Conservation (phyloP, 2,797 vertebrate genomes). For the Smutsia gigantea region DNA sequence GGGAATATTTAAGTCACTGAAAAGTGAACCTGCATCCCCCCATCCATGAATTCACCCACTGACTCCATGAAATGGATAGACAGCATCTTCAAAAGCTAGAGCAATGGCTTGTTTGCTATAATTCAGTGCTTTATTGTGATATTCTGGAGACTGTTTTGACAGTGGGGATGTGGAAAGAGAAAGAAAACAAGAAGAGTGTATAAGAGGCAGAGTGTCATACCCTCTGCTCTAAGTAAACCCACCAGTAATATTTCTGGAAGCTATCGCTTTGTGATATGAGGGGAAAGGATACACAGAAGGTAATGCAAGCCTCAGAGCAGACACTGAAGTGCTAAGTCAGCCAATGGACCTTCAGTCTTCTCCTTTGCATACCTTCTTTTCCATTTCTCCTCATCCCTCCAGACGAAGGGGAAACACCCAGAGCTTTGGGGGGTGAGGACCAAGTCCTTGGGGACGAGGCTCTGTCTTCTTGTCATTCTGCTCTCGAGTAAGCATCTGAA, state of each 20-base stretch:
- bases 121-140: not conserved
- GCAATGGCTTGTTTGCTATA: not conserved
- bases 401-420: not conserved
- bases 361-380: not conserved
- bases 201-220: not conserved
- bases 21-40: not conserved
- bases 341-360: not conserved
- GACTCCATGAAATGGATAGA: not conserved
- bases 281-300: not conserved
- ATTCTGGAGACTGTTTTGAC: not conserved
- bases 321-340: not conserved
- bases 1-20: not conserved
- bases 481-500: not conserved
- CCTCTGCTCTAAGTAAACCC: not conserved
- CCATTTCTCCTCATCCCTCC: not conserved
- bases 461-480: not conserved
- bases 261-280: not conserved
- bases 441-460: not conserved
- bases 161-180: not conserved
- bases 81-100: not conserved
- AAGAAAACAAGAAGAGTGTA: not conserved
- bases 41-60: not conserved
- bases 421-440: not conserved
- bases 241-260: not conserved
- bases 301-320: not conserved